phyloP scores from a whole-genome alignment of 2,113 vertebrate species.

The Cynocephalus volans region DNA sequence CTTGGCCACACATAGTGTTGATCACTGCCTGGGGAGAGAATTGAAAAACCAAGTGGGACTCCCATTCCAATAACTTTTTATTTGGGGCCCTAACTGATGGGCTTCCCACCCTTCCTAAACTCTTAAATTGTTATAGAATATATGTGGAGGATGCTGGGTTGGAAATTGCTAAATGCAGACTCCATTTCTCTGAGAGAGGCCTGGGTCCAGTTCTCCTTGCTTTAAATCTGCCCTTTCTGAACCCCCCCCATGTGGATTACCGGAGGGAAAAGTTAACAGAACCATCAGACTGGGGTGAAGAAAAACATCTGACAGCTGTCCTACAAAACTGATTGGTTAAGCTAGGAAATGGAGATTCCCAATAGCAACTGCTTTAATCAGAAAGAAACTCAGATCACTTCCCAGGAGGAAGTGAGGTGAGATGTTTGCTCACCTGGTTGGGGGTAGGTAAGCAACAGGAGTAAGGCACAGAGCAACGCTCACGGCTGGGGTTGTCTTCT shows the following conservation, averaged over 20 bases:
- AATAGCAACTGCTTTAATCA: background rate
- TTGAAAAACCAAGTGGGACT: conserved; percentile 49
- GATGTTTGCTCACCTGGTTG: conserved; percentile 86
- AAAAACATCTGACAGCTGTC: background rate
- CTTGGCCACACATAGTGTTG: conserved; percentile 97
- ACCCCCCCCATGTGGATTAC: background rate
- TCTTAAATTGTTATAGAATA: conserved; percentile 26
- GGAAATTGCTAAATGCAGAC: background rate
- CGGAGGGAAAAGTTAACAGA: background rate
- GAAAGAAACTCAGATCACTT: background rate
- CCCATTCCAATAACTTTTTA: background rate
- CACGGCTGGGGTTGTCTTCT: conserved; percentile 90
- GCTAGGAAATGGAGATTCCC: background rate
- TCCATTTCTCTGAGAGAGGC: background rate
- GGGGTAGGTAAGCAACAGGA: conserved; percentile 92
- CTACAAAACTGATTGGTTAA: background rate
- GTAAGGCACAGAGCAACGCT: conserved; percentile 96
- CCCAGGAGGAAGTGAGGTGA: background rate
- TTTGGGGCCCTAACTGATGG: background rate
- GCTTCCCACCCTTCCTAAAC: background rate
- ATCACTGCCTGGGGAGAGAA: conserved; percentile 89
- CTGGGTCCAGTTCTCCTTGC: background rate
- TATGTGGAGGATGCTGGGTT: background rate
- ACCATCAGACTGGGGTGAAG: background rate
- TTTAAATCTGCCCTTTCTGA: background rate